phyloP scores from a whole-genome alignment of 1,140 invertebrate genomes.

The Arion vulgaris region DNA sequence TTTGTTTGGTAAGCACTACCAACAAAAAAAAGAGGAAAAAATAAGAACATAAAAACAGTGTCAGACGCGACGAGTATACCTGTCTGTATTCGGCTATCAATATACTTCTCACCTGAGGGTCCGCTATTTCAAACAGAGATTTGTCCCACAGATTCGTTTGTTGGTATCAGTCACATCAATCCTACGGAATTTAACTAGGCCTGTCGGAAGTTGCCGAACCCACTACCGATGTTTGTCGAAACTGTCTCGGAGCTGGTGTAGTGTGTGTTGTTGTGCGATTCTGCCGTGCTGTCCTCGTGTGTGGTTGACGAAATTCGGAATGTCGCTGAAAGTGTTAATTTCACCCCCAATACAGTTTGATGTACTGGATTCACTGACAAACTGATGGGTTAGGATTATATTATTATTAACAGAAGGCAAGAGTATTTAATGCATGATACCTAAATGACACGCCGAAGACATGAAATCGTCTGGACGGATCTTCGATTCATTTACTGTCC shows the following conservation, averaged over 20 bases:
- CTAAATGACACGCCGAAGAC: background rate
- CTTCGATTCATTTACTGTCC: background rate
- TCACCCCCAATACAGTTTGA: background rate
- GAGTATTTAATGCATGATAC: background rate
- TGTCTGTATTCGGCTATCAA: background rate
- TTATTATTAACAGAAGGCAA: background rate
- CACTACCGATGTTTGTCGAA: background rate
- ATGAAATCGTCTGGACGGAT: slow-evolving; percentile 14
- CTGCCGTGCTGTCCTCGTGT: background rate
- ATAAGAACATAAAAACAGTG: no score
- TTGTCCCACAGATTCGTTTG: slow-evolving; percentile 18
- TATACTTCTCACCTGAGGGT: background rate
- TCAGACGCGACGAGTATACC: no score
- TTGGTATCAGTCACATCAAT: background rate
- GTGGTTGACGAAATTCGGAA: background rate
- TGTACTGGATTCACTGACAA: background rate
- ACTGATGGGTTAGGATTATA: background rate
- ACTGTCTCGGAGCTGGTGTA: background rate
- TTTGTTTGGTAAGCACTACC: no score
- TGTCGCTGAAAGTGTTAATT: background rate
- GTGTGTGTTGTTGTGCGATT: slow-evolving; percentile 7
- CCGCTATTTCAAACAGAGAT: no score
- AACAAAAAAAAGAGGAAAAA: no score
- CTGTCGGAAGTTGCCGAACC: slow-evolving; percentile 3
- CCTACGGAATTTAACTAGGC: background rate